Evolutionary conservation across 2,113 vertebrate genomes (phyloP).

Genomic region (Pseudopipra pipra): DNA sequence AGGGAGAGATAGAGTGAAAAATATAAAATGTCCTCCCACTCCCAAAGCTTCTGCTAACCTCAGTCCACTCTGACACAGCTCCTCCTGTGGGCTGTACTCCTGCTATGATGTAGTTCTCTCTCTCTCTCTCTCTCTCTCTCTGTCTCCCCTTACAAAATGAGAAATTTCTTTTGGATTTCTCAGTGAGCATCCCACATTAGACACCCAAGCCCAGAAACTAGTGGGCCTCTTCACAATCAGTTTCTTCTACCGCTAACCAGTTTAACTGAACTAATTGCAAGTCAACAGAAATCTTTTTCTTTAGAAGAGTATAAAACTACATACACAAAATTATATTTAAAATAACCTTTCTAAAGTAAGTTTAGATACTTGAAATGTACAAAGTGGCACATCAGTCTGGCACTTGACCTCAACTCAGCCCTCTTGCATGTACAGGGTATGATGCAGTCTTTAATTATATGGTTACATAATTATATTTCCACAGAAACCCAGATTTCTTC

Average conservation of each 20-base stretch:
- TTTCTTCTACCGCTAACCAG: background rate
- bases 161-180: background rate
- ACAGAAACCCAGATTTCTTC: slow-evolving; percentile 52
- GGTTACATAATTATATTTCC: slow-evolving; percentile 58
- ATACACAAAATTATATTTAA: background rate
- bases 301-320: background rate
- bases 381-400: slow-evolving; percentile 4
- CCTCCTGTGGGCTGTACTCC: background rate
- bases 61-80: background rate
- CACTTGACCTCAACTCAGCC: slow-evolving; percentile 31
- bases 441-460: slow-evolving; percentile 50
- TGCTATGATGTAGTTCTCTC: background rate
- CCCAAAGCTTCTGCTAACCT: background rate
- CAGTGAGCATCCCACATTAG: background rate
- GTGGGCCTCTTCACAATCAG: background rate
- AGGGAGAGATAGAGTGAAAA: background rate
- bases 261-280: background rate
- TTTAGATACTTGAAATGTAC: slow-evolving; percentile 17
- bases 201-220: background rate
- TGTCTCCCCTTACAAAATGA: background rate
- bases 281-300: background rate
- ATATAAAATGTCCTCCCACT: background rate
- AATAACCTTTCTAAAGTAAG: background rate
- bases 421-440: background rate
- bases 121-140: background rate